Evolutionary conservation across 2,797 vertebrate species (phyloP), one percentile per base, ranked within the genome.

Genomic region (Sebastes variabilis): DNA sequence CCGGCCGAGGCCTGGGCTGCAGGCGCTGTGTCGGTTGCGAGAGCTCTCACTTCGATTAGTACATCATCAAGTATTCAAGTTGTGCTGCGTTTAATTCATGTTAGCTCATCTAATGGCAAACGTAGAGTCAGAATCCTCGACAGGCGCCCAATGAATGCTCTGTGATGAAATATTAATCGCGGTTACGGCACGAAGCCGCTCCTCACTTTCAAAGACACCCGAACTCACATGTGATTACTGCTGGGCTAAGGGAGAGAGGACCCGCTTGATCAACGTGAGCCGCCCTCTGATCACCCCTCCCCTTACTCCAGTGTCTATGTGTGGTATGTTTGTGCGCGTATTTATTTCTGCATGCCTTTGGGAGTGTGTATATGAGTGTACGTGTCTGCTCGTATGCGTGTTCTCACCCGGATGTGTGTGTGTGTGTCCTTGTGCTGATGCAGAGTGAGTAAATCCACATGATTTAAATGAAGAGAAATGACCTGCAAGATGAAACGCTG

Each of bases 121-220:
- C 88, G 95, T 95, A 90, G 93, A 95, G 93, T 92, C 96, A 96
- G 97, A 97, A 97, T 96, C 95, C 97, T 98, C 96, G 93, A 96
- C 97, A 97, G 97, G 96, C 97, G 94, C 95, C 97, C 96, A 96
- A 96, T 97, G 96, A 97, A 97, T 97, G 97, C 96, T 96, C 96
- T 98, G 95, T 97, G 97, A 99, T 99, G 96, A 99, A 99, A 99
- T 98, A 99, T 99, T 99, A 97, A 99, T 97, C 93, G 86, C 91
- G 94, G 97, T 97, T 97, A 97, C 95, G 95, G 97, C 96, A 97
- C 83, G 95, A 96, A 96, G 96, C 96, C 83, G 94, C 95, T 95
- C 94, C 95, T 94, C 94, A 95, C 95, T 97, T 97, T 98, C 97
- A 98, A 98, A 98, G 96, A 96, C 93, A 95, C 93, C 94, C 95